phyloP scores from a whole-genome alignment of 2,888 invertebrate genomes.

The Cheilosia grossa region DNA sequence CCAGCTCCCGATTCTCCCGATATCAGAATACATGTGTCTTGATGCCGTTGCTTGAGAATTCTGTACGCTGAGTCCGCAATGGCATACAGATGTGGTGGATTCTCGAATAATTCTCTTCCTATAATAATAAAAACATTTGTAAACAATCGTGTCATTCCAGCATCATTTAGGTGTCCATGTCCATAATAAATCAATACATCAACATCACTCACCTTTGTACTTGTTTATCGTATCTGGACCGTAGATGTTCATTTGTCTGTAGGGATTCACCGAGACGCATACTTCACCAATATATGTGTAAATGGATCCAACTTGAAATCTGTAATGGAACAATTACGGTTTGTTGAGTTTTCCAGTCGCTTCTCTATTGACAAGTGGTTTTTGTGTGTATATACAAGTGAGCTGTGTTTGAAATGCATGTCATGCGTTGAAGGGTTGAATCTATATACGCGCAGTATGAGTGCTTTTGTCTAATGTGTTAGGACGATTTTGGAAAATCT shows the following conservation, averaged over 20 bases:
- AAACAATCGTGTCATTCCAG: constrained; percentile 12
- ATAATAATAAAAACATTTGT: constrained; percentile 29
- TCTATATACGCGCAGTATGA: not conserved
- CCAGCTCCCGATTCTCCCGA: constrained; percentile 99
- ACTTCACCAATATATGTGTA: constrained; percentile 99
- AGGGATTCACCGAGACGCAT: constrained; percentile 98
- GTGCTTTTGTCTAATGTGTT: constrained; percentile 28
- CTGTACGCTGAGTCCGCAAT: constrained; percentile 98
- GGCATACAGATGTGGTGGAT: constrained; percentile 98
- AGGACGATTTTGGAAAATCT: constrained; percentile 8
- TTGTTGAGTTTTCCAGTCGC: constrained; percentile 51
- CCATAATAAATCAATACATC: constrained; percentile 9
- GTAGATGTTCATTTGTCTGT: constrained; percentile 96
- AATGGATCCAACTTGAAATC: constrained; percentile 94
- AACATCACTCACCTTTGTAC: constrained; percentile 88
- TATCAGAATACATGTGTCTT: constrained; percentile 98
- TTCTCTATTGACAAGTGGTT: constrained; percentile 41
- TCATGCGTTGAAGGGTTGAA: constrained; percentile 53
- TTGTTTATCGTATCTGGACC: constrained; percentile 92
- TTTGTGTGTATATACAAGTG: not conserved
- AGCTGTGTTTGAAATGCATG: constrained; percentile 44
- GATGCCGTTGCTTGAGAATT: constrained; percentile 94
- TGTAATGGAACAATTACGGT: constrained; percentile 80
- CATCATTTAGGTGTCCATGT: not conserved
- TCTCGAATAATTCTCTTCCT: constrained; percentile 97